phyloP scores from a whole-genome alignment of 2,888 invertebrate genomes.

The Acrobasis consociella region DNA sequence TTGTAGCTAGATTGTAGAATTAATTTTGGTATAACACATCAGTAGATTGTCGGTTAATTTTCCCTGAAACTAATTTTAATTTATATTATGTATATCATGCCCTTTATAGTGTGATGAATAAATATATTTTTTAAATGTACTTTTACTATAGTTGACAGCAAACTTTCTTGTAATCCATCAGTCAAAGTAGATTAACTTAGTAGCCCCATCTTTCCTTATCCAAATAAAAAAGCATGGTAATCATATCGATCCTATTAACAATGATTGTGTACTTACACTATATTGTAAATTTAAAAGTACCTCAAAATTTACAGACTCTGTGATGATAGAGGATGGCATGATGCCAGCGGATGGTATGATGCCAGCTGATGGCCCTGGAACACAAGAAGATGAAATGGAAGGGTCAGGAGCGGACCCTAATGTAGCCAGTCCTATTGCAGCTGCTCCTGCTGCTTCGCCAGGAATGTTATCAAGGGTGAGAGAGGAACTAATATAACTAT shows the following conservation, averaged over 20 bases:
- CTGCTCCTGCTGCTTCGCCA: constrained; percentile 37
- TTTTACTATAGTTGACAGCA: too few species aligned
- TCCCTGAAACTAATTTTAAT: too few species aligned
- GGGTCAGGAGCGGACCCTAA: constrained; percentile 81
- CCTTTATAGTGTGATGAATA: not conserved
- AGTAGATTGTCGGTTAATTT: too few species aligned
- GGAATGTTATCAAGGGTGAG: constrained; percentile 57
- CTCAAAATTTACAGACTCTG: constrained; percentile 13
- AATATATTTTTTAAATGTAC: too few species aligned
- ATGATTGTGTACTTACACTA: not conserved
- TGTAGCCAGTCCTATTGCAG: constrained; percentile 38
- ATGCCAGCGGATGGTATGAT: constrained; percentile 49
- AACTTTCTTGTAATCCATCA: not conserved
- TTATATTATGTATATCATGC: not conserved
- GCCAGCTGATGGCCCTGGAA: constrained; percentile 46
- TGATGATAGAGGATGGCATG: constrained; percentile 39
- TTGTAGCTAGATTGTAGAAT: too few species aligned
- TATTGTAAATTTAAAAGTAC: not conserved
- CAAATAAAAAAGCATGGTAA: not conserved
- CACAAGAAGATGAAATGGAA: constrained; percentile 67
- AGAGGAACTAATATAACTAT: too few species aligned
- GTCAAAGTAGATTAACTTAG: not conserved
- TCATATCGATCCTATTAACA: not conserved
- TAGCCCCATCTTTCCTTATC: not conserved
- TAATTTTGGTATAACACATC: too few species aligned